Evolutionary conservation across 2,888 invertebrate species (phyloP), one percentile per base, ranked within the genome.

Genomic region (Rugalucina vietnamica): DNA sequence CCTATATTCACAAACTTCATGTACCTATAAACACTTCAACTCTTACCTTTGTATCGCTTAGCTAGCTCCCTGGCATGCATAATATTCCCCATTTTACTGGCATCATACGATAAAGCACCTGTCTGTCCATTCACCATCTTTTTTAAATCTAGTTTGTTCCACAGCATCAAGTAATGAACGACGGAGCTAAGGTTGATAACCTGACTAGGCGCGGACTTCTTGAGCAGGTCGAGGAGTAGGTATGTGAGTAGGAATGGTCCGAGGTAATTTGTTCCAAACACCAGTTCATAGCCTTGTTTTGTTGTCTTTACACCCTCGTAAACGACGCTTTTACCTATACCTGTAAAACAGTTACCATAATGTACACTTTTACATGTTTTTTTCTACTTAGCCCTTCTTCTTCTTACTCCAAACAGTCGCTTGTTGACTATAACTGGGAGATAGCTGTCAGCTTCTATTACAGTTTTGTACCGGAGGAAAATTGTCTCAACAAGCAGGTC

Each of bases 231-330:
- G n/a, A 80, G 32, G 36, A 84, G 65, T 1, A 79, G 69, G 32
- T 80, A 79, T 0, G 83, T 84, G 8, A 84, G 72, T 12, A 84
- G 36, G 54, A 84, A 84, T 39, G 71, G 79, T 65, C 83, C 83
- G 34, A 84, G 14, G 29, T 84, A 70, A 39, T 84, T 84, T 1
- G 79, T 79, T n/a, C 83, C 83, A 77, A 84, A 84, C n/a, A 65
- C 29, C 1, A 84, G 29, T 27, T 84, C 80, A 77, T 29, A 80
- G n/a, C 79, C 71, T 69, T 84, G 80, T 27, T 80, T 84, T 8
- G 83, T 76, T 24, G 36, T 50, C 18, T 10, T 34, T 24, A 43
- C 69, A 34, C 69, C 54, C 3, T 24, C 34, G 39, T 43, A 50
- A 27, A 72, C 29, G 29, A 74, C 54, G 34, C 54, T 65, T 4